A percentile compares a stretch with the other conserved stretches of the same genome.
Evolutionary conservation across 2,888 invertebrate species (phyloP).

Genomic region (Endomychus coccineus): DNA sequence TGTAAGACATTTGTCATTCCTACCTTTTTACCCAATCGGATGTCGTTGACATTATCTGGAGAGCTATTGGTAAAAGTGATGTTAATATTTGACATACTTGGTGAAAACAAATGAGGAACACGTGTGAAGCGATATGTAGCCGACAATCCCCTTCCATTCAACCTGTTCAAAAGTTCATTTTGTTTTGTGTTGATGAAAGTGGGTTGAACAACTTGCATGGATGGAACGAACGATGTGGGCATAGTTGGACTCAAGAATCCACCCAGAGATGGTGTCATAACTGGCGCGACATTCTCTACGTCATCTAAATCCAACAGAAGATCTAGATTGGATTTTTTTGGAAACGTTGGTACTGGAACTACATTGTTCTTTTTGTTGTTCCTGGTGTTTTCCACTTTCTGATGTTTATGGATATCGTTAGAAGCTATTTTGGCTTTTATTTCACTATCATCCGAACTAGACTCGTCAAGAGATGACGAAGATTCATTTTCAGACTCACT

Average conservation of each 20-base stretch:
- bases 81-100: slow-evolving; percentile 75
- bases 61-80: slow-evolving; percentile 69
- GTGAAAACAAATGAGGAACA: slow-evolving; percentile 73
- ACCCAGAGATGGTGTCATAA: slow-evolving; percentile 77
- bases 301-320: slow-evolving; percentile 75
- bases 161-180: slow-evolving; percentile 62
- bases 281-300: slow-evolving; percentile 60
- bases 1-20: too few relatives aligned
- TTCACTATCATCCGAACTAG: slow-evolving; percentile 11
- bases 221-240: slow-evolving; percentile 27
- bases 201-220: slow-evolving; percentile 54
- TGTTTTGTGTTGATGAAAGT: slow-evolving; percentile 53
- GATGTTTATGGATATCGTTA: slow-evolving; percentile 1
- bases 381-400: background rate
- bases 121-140: slow-evolving; percentile 65
- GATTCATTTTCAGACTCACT: slow-evolving; percentile 7
- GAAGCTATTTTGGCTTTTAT: slow-evolving; percentile 8
- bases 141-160: slow-evolving; percentile 61
- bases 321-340: slow-evolving; percentile 56
- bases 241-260: slow-evolving; percentile 63
- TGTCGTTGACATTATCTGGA: slow-evolving; percentile 55
- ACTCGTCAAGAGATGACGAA: slow-evolving; percentile 13
- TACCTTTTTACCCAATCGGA: slow-evolving; percentile 69
- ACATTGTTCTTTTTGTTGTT: background rate
- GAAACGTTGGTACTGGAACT: slow-evolving; percentile 6